Conservation (phyloP, 2,888 invertebrate species). For the Odontocolon sp. region DNA sequence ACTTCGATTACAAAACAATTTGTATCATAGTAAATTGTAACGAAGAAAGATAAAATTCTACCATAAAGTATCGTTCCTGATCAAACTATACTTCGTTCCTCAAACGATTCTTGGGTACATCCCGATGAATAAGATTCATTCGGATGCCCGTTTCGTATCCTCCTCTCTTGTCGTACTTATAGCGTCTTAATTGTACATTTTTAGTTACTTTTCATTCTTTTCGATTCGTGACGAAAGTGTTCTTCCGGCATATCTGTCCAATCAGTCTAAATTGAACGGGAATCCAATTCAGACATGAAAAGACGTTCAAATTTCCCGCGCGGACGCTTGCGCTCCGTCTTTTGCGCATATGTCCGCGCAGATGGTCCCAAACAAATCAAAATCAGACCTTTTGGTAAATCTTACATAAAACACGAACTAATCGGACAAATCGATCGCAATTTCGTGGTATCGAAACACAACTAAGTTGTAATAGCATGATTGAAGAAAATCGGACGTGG, state of each 20-base stretch:
- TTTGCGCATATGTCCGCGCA: no score
- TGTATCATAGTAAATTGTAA: slow-evolving; percentile 43
- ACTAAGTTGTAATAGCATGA: slow-evolving; percentile 23
- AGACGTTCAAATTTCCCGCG: no score
- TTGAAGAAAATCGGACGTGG: slow-evolving; percentile 15
- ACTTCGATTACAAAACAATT: slow-evolving; percentile 12
- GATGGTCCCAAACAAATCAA: no score
- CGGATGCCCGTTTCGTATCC: slow-evolving; percentile 10
- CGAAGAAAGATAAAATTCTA: slow-evolving; percentile 29
- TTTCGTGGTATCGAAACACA: slow-evolving; percentile 44
- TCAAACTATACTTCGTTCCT: slow-evolving; percentile 42
- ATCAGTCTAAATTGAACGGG: no score
- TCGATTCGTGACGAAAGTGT: no score
- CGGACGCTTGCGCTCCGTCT: no score
- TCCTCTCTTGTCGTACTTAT: slow-evolving; percentile 21
- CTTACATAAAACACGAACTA: no score
- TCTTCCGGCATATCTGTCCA: no score
- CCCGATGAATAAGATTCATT: slow-evolving; percentile 13
- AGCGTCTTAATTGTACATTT: not conserved
- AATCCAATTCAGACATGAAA: no score
- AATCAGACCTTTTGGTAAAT: no score
- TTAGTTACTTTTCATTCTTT: not conserved
- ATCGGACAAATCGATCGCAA: slow-evolving; percentile 44
- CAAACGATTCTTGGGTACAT: slow-evolving; percentile 27
- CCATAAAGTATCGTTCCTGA: slow-evolving; percentile 49